Base-by-base conservation (phyloP, 1,140 invertebrate species). In the Notospermus geniculatus region DNA sequence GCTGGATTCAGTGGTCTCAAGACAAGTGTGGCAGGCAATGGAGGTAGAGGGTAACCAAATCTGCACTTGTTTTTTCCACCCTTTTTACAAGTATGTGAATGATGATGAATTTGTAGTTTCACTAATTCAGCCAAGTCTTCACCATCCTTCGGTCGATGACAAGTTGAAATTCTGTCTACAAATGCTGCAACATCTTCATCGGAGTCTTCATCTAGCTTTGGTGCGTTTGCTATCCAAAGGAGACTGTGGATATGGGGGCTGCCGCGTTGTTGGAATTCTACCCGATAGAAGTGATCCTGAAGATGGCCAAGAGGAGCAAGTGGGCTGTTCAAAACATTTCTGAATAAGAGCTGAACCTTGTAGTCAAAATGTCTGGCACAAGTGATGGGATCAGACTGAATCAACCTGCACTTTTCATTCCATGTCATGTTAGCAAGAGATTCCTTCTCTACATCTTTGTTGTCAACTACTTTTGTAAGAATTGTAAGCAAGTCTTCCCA, bases 1-100 rank as follows among this genome's bases (percentile, higher is more conserved):
- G 4, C 46, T 50, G 25, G 25, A 9, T 7, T 50, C n/a, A 50
- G n/a, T 7, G n/a, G 46, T 9, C n/a, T n/a, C 46, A 50, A 50
- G 5, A 50, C 9, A 4, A 23, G 5, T 46, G 62, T 71, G 39
- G 56, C 17, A 36, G 22, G 0, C 54, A 69, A 59, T 23, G 63
- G 63, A 32, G 62, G 57, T 13, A 54, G 19, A 17, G 70, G 70
- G 50, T 67, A 70, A 43, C 57, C 45, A 60, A 70, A 71, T 39
- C 68, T 58, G 58, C 68, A 71, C 19, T 58, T 39, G 13, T 61
- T 55, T 56, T 67, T 46, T 1, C 41, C 50, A 52, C 57, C 57
- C 53, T 66, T 67, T 30, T 56, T 60, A 61, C 68, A 71, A 5
- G 64, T 65, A 11, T 36, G 27, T 23, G 63, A 57, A 64, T 71